Conservation (phyloP, 2,888 invertebrate genomes). For the Drosophila cyrtoloma region DNA sequence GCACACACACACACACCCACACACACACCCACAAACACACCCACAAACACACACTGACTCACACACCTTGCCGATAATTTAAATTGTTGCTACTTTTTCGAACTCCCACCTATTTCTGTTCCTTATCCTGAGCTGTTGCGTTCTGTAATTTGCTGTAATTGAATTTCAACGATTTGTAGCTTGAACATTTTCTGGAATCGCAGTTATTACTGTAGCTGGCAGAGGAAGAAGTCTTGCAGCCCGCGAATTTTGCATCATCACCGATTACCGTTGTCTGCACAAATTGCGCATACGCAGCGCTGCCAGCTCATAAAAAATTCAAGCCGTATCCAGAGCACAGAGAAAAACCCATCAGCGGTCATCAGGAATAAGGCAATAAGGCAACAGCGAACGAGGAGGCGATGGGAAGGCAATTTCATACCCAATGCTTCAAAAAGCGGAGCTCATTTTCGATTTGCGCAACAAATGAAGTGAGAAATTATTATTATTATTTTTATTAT, state of each 20-base stretch:
- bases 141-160: constrained; percentile 69
- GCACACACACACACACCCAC: constrained; percentile 18
- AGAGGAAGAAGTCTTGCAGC: not conserved
- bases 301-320: constrained; percentile 60
- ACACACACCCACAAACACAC: constrained; percentile 4
- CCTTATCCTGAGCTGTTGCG: constrained; percentile 9
- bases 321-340: constrained; percentile 17
- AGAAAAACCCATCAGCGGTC: constrained; percentile 34
- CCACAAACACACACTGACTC: constrained; percentile 7
- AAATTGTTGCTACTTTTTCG: constrained; percentile 47
- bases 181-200: constrained; percentile 30
- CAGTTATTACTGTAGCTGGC: constrained; percentile 1
- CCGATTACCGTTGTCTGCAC: constrained; percentile 34
- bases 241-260: constrained; percentile 23
- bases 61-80: constrained; percentile 56
- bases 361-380: constrained; percentile 15
- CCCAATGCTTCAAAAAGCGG: not conserved
- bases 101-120: not conserved
- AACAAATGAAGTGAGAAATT: constrained; percentile 81
- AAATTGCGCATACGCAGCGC: constrained; percentile 65
- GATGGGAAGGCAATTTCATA: not conserved
- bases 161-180: constrained; percentile 67
- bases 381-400: constrained; percentile 1
- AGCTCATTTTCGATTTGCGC: constrained; percentile 74
- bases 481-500: constrained; percentile 66